Evolutionary conservation across 2,113 vertebrate species (phyloP), one percentile per base, ranked within the genome.

Genomic region (Echinops telfairi): DNA sequence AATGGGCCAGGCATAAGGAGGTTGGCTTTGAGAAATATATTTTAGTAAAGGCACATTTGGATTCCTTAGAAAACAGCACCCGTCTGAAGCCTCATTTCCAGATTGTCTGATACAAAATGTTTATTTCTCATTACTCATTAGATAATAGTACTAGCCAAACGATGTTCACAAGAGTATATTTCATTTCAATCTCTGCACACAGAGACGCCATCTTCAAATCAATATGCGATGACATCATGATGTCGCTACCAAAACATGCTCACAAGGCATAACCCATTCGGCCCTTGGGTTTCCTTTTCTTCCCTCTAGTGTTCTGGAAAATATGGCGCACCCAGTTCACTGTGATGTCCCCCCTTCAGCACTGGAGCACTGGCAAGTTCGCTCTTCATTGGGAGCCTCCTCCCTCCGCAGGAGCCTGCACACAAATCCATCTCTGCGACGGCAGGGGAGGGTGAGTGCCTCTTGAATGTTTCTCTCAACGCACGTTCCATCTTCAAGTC

Each of bases 21-120:
- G 47, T 70, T 71, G 36, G 15, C 36, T 90, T 68, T 58, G n/a
- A 93, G 70, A 93, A 96, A 53, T 73, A 73, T 22, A 86, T 53
- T 95, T 92, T 83, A 88, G 92, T 90, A 86, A 90, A 92, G 86
- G 86, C 27, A 92, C 79, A 83, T 62, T 36, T 90, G 57, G 53
- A 88, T 93, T 93, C 88, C 38, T 86, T 85, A 64, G 57, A 94
- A 90, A 62, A 62, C 1, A 82, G 53, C 80, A 64, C 38, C 36
- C 47, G 3, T 62, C 88, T 83, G 75, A 93, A 92, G n/a, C 9
- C 64, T 83, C 68, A 78, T 92, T 94, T 83, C 62, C 19, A 92
- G 12, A 43, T 94, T 83, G 83, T 79, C 89, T 71, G 80, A 90
- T 58, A 25, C 91, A 43, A 80, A 91, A 58, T 71, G 27, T 78